These are phyloP conservation scores for Tylochromis polylepis DNA, from an alignment of 2,113 vertebrate genomes.

Conservation along the genomic window DNA sequence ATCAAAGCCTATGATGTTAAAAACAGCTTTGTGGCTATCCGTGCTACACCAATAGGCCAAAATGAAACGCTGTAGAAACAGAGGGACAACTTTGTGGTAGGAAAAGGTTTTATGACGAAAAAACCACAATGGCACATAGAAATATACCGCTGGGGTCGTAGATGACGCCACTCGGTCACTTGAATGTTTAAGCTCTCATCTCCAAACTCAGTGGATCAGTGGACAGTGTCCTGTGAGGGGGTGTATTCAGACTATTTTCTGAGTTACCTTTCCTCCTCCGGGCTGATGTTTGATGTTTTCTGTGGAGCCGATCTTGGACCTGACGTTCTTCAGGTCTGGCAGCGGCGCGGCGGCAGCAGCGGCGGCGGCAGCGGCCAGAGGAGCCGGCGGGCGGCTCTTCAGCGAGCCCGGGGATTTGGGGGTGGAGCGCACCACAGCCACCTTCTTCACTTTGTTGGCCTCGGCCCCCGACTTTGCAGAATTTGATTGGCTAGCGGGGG, in stretches of 20 bases:
- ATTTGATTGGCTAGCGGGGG: conserved; percentile 83
- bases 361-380: conserved; percentile 68
- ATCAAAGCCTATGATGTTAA: neutral
- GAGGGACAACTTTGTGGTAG: neutral
- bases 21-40: rapidly evolving
- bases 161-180: neutral
- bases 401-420: conserved; percentile 91
- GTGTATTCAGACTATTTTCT: rapidly evolving
- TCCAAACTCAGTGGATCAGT: neutral
- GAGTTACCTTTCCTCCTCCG: conserved; percentile 88
- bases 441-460: conserved; percentile 89
- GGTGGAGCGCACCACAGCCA: conserved; percentile 91
- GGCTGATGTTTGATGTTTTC: conserved; percentile 97
- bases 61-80: neutral
- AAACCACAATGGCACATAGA: neutral
- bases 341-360: conserved; percentile 76
- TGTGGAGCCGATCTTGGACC: conserved; percentile 92
- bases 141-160: neutral
- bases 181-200: neutral
- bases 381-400: conserved; percentile 80
- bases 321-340: conserved; percentile 91
- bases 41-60: rapidly evolving
- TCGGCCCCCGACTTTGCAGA: conserved; percentile 77
- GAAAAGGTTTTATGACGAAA: neutral
- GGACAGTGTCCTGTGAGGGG: neutral